These are phyloP conservation scores for Carapus acus DNA, from an alignment of 2,797 vertebrate genomes.

Conservation along the genomic window DNA sequence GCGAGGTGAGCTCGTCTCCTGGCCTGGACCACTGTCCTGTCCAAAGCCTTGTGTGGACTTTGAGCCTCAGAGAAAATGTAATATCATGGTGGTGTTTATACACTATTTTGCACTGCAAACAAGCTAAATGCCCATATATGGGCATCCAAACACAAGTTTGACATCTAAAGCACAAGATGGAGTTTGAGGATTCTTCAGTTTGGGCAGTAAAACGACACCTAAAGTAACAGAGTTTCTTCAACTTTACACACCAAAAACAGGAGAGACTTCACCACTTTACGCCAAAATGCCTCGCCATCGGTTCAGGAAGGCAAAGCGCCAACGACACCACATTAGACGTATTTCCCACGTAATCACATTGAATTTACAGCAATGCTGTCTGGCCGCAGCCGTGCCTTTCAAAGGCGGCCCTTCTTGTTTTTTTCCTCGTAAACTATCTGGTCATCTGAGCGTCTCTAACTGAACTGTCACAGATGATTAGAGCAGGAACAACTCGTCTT, in stretches of 20 bases:
- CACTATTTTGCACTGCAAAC: too few species aligned
- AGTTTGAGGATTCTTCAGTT: too few species aligned
- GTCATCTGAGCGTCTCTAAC: slow-evolving; percentile 72
- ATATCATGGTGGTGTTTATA: too few species aligned
- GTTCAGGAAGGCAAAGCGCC: slow-evolving; percentile 7
- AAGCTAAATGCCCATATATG: too few species aligned
- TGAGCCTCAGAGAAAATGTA: too few species aligned
- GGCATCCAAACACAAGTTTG: too few species aligned
- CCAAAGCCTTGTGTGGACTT: slow-evolving; percentile 10
- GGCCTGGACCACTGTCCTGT: too few species aligned
- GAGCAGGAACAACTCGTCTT: slow-evolving; percentile 68
- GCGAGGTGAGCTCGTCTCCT: slow-evolving; percentile 13
- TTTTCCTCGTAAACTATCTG: slow-evolving; percentile 64
- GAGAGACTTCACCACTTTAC: not conserved
- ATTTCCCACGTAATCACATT: slow-evolving; percentile 50
- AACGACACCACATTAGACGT: slow-evolving; percentile 26
- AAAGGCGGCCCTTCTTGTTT: slow-evolving; percentile 41
- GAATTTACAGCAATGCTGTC: slow-evolving; percentile 42
- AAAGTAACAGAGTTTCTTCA: too few species aligned
- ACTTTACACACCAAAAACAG: too few species aligned
- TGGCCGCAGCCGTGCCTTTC: slow-evolving; percentile 30
- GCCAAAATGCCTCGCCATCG: not conserved
- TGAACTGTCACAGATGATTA: slow-evolving; percentile 74
- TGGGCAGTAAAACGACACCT: too few species aligned
- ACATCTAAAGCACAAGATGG: too few species aligned